Base-by-base conservation (phyloP, 2,113 vertebrate genomes). In the Picathartes gymnocephalus region DNA sequence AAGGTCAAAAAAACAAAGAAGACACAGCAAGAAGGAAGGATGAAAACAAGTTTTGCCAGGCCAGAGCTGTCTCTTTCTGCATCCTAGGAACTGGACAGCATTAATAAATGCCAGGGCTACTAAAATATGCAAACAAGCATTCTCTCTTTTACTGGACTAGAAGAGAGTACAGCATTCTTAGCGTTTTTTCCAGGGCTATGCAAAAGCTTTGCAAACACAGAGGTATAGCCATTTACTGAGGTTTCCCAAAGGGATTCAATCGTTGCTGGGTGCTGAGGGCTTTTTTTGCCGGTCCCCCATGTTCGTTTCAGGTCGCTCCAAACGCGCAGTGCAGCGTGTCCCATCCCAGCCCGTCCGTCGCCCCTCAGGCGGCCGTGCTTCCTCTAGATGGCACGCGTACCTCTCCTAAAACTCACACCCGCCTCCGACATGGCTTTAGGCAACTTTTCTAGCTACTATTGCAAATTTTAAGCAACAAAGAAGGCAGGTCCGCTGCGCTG, bases 351-450 rank as follows among this genome's bases (percentile, higher is more conserved):
- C 27, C 3, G 2, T 15, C 47, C 6, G 2, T 10, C 53, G 6
- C 9, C 4, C 11, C 21, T 12, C 35, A 5, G 21, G 15, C 9
- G 9, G 48, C 68, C 6, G 5, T 9, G 3, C 35, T 68, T 88
- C 95, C 93, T 96, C 94, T 96, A 94, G 91, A 56, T 89, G 94
- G 86, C 91, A 92, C 61, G 78, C 69, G 50, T 7, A 37, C 23
- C 28, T 9, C 76, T 95, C 40, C 70, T 20, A 68, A 74, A 81
- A 78, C 47, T 8, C 42, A 2, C 45, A 7, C 6, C 21, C 2
- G 9, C 22, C 53, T 15, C 6, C 2, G 7, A 3, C 22, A 1
- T 0, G 13, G 28, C 37, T 1, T 39, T 20, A 28, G 39, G 16
- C 86, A 31, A 51, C 13, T 54, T 78, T 47, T 47, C n/a, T 5